phyloP scores from a whole-genome alignment of 1,140 invertebrate genomes.

The Scaptomyza hsui region DNA sequence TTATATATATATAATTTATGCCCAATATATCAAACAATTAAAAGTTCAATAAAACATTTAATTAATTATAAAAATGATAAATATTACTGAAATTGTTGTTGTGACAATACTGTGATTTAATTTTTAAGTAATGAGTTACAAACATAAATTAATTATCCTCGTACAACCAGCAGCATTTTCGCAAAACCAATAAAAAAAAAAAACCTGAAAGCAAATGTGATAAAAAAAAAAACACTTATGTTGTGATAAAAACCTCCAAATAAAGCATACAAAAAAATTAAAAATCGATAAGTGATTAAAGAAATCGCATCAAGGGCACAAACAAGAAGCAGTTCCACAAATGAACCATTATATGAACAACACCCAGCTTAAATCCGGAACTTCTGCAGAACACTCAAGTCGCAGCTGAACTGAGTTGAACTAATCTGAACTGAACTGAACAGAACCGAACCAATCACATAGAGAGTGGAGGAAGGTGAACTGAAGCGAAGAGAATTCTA shows the following conservation, averaged over 20 bases:
- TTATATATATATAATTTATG: constrained; percentile 27
- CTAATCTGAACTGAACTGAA: constrained; percentile 32
- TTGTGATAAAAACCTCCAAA: constrained; percentile 34
- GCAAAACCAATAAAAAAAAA: constrained; percentile 48
- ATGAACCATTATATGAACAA: constrained; percentile 33
- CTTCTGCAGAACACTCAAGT: not conserved
- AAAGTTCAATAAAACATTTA: constrained; percentile 18
- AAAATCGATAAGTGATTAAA: constrained; percentile 11
- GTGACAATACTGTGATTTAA: constrained; percentile 56
- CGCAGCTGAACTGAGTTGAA: constrained; percentile 36
- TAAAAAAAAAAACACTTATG: constrained; percentile 37
- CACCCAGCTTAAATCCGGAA: constrained; percentile 5
- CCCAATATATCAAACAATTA: constrained; percentile 18
- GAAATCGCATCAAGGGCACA: not conserved
- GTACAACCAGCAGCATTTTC: constrained; percentile 57
- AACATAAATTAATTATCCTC: constrained; percentile 22
- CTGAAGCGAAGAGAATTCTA: not conserved
- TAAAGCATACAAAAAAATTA: constrained; percentile 31
- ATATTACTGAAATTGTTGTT: constrained; percentile 35
- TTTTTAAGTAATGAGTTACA: constrained; percentile 12
- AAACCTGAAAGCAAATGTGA: constrained; percentile 52
- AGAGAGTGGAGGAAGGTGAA: constrained; percentile 24
- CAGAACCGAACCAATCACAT: constrained; percentile 7
- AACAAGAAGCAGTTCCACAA: constrained; percentile 7
- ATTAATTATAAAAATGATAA: constrained; percentile 29